Evolutionary conservation across 2,888 invertebrate species (phyloP), one percentile per base, ranked within the genome.

Genomic region (Ectemnius lituratus): DNA sequence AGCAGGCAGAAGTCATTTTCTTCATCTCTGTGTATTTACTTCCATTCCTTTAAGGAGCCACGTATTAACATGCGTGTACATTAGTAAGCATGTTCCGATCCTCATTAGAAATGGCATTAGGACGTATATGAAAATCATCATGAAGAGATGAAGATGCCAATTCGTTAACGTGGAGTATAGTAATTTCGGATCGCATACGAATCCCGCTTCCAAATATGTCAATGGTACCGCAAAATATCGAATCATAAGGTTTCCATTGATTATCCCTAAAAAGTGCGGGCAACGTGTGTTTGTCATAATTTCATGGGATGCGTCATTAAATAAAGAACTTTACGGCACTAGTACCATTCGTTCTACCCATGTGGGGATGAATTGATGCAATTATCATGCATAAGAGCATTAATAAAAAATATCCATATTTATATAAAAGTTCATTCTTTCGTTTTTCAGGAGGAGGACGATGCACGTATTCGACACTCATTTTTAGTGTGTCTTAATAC

Each of bases 41-140:
- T 90, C 90, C 81, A 90, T 89, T 83, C 90, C 90, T 73, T 89
- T 89, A 14, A 90, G 85, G 4, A 90, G 76, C 85, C 90, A 90
- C 11, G 82, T 68, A 68, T 90, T 88, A 27, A 90, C 87, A 49
- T 85, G 86, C 2, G 81, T 80, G 37, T 85, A 84, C 18, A 82
- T 82, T 63, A 90, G 67, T 2, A 88, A 67, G 67, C 84, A 86
- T 63, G 85, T 88, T 67, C 85, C 88, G 6, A 88, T 2, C 67
- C 85, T 86, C 20, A 88, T 88, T 49, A 89, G 76, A 61, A 86
- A 70, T 23, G 90, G 90, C 81, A 89, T 87, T 46, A 90, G 67
- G 64, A 88, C 80, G 67, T 90, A 90, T 74, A 88, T 86, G 61
- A 89, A 90, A 52, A 75, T 64, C 82, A 89, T 81, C 0, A 89